These are phyloP conservation scores for Anolis apletophallus DNA, from an alignment of 2,797 vertebrate genomes.

Conservation along the genomic window DNA sequence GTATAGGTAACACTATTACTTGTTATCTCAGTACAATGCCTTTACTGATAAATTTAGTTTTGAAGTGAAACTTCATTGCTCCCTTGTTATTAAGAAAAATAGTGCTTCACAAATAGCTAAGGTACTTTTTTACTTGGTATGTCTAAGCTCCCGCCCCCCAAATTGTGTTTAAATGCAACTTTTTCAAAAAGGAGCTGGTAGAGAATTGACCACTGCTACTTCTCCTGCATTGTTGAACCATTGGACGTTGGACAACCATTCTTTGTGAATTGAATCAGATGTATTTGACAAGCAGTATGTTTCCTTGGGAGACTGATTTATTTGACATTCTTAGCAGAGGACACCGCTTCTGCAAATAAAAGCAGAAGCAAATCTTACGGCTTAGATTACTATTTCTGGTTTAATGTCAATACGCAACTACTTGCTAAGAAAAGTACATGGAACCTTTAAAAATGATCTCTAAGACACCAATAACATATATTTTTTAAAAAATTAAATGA, in stretches of 20 bases:
- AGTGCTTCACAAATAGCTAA: no score
- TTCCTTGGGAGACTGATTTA: slow-evolving; percentile 21
- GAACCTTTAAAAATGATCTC: slow-evolving; percentile 18
- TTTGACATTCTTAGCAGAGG: slow-evolving; percentile 59
- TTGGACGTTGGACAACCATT: slow-evolving; percentile 27
- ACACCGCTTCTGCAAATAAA: slow-evolving; percentile 48
- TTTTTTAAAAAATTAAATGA: no score
- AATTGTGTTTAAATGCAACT: neutral
- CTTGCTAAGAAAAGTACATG: slow-evolving; percentile 48
- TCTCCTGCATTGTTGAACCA: neutral
- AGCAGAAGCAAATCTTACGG: slow-evolving; percentile 61
- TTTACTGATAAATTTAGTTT: no score
- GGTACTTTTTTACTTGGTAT: no score
- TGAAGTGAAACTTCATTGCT: no score
- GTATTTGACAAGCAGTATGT: slow-evolving; percentile 55
- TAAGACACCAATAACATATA: neutral
- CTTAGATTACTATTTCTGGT: neutral
- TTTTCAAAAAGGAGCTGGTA: neutral
- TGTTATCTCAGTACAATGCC: no score
- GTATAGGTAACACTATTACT: no score
- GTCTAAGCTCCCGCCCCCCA: no score
- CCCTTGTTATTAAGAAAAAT: no score
- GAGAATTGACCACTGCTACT: no score
- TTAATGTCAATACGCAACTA: accelerated
- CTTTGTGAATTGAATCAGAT: neutral